Evolutionary conservation across 2,888 invertebrate genomes (phyloP), one percentile per base, ranked within the genome.

Genomic region (Aleiodes testaceus): DNA sequence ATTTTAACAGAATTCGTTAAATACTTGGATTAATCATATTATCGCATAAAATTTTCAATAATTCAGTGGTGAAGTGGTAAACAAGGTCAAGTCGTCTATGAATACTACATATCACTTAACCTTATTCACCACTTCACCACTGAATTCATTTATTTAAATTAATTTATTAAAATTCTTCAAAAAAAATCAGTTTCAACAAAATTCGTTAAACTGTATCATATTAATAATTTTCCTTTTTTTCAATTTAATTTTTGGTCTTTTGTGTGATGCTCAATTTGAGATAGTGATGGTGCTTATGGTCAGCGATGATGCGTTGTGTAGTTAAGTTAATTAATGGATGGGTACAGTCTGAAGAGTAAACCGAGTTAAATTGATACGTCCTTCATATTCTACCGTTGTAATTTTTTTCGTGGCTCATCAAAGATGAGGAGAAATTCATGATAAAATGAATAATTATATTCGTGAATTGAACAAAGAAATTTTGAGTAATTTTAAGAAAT

Each of bases 291-390:
- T 80, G 78, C 80, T 81, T 81, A 79, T 76, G 76, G 73, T 70
- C 79, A 73, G 81, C 79, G 79, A 84, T 81, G 83, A 84, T 85
- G 84, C 79, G 84, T 83, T 82, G 81, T 82, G 82, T 85, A 83
- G 86, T 87, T 87, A 85, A 86, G 83, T 85, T 85, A 86, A 87
- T 87, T 87, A 87, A 87, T 84, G 85, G 85, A 87, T 85, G 84
- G 36, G 84, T 85, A 84, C 82, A 85, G 85, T 82, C 84, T 81
- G 84, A 80, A 85, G 85, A 85, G 86, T 81, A 59, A 59, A 36
- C 42, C 80, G 79, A 82, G 76, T 82, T 86, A 84, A 86, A 87
- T 86, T 87, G 87, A 87, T 85, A 86, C 84, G 87, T 87, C 87
- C 87, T 87, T 87, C 85, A 82, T 71, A n/a, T 73, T 76, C 64